Conservation (phyloP, 1,140 invertebrate genomes). For the Rhopalosiphum maidis region DNA sequence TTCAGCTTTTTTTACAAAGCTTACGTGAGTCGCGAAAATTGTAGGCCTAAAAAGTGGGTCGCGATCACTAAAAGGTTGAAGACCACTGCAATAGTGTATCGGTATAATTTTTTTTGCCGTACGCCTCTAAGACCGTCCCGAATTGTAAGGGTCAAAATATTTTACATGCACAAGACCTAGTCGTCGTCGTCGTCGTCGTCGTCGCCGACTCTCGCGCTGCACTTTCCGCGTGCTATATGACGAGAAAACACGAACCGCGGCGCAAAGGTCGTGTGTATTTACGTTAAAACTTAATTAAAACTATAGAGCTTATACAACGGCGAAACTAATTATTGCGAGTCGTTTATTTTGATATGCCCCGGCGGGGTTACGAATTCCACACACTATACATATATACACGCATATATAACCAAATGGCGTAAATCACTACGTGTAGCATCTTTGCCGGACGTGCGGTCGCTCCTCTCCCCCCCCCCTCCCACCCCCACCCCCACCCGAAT, state of each 20-base stretch:
- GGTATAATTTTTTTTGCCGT: neutral
- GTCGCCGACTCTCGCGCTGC: neutral
- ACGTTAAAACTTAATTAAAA: slow-evolving; percentile 40
- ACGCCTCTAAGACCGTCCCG: neutral
- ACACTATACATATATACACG: no score
- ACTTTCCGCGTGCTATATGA: neutral
- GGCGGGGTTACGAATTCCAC: neutral
- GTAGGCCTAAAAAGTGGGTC: no score
- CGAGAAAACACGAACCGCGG: neutral
- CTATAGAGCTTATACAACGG: neutral
- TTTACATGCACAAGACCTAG: neutral
- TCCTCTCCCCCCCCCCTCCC: no score
- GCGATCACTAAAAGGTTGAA: no score
- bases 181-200: neutral
- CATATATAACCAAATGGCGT: neutral
- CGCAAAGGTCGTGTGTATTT: neutral
- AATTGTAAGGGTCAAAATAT: neutral
- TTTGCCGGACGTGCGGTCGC: neutral
- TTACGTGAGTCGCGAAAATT: no score
- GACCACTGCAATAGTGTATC: no score
- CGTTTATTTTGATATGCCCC: slow-evolving; percentile 24
- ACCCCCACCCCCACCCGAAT: no score
- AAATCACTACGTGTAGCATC: neutral
- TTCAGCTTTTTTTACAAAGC: no score
- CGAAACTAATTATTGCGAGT: slow-evolving; percentile 19